phyloP scores from a whole-genome alignment of 2,797 vertebrate species.

The Synaphobranchus kaupii region DNA sequence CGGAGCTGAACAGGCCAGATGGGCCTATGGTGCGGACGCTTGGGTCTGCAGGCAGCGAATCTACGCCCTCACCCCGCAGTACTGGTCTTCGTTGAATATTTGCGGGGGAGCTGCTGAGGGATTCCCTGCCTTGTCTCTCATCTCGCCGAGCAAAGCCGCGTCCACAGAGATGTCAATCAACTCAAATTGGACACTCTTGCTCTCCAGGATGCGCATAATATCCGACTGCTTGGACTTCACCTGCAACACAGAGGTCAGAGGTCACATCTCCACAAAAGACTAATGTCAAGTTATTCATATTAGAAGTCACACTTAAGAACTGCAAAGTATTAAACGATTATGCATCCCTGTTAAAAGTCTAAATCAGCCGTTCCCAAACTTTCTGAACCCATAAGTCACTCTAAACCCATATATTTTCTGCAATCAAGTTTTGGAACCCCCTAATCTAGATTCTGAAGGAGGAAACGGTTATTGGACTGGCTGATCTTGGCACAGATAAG shows the following conservation, averaged over 20 bases:
- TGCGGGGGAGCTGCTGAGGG: slow-evolving; percentile 87
- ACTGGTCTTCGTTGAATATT: slow-evolving; percentile 90
- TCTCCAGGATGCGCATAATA: slow-evolving; percentile 88
- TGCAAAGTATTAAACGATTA: neutral
- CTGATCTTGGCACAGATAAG: neutral
- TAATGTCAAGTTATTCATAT: neutral
- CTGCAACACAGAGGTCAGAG: slow-evolving; percentile 60
- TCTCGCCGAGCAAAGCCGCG: slow-evolving; percentile 83
- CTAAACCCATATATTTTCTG: neutral
- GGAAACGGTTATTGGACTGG: neutral
- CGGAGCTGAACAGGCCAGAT: neutral
- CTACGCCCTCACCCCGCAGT: slow-evolving; percentile 86
- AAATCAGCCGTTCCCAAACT: neutral
- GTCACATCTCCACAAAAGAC: neutral
- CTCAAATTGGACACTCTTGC: slow-evolving; percentile 88
- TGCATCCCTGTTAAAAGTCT: neutral
- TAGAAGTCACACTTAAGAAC: neutral
- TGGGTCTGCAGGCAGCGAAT: too few species aligned
- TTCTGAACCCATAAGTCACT: neutral
- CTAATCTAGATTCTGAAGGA: neutral
- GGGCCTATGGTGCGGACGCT: too few species aligned
- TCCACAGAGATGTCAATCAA: slow-evolving; percentile 91
- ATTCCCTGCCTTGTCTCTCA: slow-evolving; percentile 86
- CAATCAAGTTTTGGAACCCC: neutral
- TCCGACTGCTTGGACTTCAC: slow-evolving; percentile 93